Evolutionary conservation across 2,113 vertebrate species (phyloP), one percentile per base, ranked within the genome.

Genomic region (Rhabdomys dilectus): DNA sequence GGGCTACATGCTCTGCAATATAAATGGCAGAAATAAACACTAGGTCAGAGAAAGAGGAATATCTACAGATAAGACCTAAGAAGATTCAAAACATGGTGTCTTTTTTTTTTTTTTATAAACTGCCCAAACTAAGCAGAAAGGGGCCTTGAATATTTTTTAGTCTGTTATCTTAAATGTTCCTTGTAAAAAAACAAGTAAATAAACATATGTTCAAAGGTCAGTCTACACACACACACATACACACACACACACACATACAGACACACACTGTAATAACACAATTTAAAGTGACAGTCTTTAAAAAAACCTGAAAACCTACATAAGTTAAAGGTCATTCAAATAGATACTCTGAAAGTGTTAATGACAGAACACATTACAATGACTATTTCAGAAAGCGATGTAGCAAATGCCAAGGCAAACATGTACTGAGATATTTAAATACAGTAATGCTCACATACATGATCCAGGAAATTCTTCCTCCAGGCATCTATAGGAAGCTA

Each of bases 111-210:
- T 86, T 39, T 12, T 29, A 76, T 45, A 45, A 91, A 81, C 22
- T 29, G 39, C 12, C 36, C 56, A 93, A 91, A 88, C 58, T 51
- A 77, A 91, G 58, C 4, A 82, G 29, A 9, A 80, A 91, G 70
- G 78, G 73, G 7, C 15, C 45, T 91, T 89, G 58, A 86, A 85
- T 72, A 17, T 51, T 70, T 72, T 36, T 73, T n/a, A 5, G 92
- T 62, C 12, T 93, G 56, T 21, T 78, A n/a, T 70, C 66, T 64
- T 85, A 93, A 86, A 76, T 82, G 45, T 24, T n/a, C 34, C n/a
- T 51, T 31, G 8, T 70, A 31, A 95, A 89, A 70, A 76, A 78
- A 96, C 53, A 73, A 45, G 81, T 36, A 84, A 95, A 91, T 31
- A 86, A 85, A 45, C 77, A 88, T 7, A 51, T 48, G 45, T 11